A percentile compares a stretch with the other conserved stretches of the same genome.
Conservation (phyloP, 2,888 invertebrate species). For the Thalpophila matura region DNA sequence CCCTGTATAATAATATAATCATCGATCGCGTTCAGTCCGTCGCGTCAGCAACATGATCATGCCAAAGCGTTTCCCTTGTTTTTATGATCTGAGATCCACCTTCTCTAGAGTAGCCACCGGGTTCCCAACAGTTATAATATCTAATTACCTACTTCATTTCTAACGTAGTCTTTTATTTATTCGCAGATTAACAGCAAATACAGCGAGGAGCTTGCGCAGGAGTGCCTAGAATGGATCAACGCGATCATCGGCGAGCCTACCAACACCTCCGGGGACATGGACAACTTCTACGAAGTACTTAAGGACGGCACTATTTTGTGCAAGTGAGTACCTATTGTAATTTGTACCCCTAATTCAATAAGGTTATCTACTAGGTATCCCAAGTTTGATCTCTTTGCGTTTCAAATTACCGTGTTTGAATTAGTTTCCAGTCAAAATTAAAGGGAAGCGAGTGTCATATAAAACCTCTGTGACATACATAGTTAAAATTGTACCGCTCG, state of each 20-base stretch:
- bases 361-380: too few relatives aligned
- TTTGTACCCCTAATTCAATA: neutral
- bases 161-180: slow-evolving; percentile 23
- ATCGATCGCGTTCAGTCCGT: too few relatives aligned
- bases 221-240: slow-evolving; percentile 98
- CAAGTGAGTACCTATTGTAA: slow-evolving; percentile 93
- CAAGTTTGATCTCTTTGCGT: too few relatives aligned
- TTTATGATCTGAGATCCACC: too few relatives aligned
- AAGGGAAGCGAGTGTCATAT: too few relatives aligned
- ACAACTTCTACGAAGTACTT: slow-evolving; percentile 97
- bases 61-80: too few relatives aligned
- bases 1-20: too few relatives aligned
- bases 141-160: neutral
- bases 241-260: slow-evolving; percentile 96
- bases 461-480: too few relatives aligned
- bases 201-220: slow-evolving; percentile 97
- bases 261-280: slow-evolving; percentile 97
- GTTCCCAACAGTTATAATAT: neutral
- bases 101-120: too few relatives aligned
- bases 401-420: too few relatives aligned
- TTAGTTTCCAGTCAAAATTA: too few relatives aligned
- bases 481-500: slow-evolving; percentile 30
- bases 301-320: slow-evolving; percentile 97
- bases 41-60: neutral
- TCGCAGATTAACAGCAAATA: slow-evolving; percentile 99